These are phyloP conservation scores for Papilio elwesi DNA, from an alignment of 2,888 invertebrate species.

Conservation along the genomic window DNA sequence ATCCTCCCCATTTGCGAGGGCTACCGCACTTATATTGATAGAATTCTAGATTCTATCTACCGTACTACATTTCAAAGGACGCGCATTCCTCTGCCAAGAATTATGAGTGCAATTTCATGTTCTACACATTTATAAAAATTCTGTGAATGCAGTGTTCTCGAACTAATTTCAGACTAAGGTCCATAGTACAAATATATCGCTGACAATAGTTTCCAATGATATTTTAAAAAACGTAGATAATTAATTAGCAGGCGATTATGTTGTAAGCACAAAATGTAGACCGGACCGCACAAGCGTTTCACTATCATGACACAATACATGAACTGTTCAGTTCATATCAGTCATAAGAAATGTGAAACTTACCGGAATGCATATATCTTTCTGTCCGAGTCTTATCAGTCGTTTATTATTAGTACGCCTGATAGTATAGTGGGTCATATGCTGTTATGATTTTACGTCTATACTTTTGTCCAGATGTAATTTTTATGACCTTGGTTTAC, in stretches of 20 bases:
- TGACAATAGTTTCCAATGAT: too few relatives aligned
- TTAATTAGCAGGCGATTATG: too few relatives aligned
- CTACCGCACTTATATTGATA: not conserved
- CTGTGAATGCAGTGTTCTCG: too few relatives aligned
- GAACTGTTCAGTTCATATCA: not conserved
- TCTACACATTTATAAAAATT: not conserved
- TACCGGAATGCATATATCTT: slow-evolving; percentile 39
- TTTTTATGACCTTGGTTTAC: not conserved
- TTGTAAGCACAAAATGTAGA: not conserved
- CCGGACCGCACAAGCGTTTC: not conserved
- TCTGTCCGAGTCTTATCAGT: slow-evolving; percentile 29
- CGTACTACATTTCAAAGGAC: not conserved
- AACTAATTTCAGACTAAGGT: too few relatives aligned
- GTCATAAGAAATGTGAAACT: slow-evolving; percentile 23
- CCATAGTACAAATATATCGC: too few relatives aligned
- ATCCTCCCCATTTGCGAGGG: not conserved
- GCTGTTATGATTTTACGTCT: slow-evolving; percentile 12
- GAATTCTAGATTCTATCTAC: slow-evolving; percentile 1
- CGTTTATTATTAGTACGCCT: slow-evolving; percentile 26
- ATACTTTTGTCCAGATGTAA: not conserved
- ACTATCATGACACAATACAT: not conserved
- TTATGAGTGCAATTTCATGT: not conserved
- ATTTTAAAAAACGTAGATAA: too few relatives aligned
- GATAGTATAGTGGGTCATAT: slow-evolving; percentile 33
- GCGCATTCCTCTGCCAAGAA: not conserved